Percentiles rank a stretch among this genome's conserved stretches.
These are phyloP conservation scores for Enteromius viviparus DNA, from an alignment of 2,797 vertebrate species.

Conservation along the genomic window DNA sequence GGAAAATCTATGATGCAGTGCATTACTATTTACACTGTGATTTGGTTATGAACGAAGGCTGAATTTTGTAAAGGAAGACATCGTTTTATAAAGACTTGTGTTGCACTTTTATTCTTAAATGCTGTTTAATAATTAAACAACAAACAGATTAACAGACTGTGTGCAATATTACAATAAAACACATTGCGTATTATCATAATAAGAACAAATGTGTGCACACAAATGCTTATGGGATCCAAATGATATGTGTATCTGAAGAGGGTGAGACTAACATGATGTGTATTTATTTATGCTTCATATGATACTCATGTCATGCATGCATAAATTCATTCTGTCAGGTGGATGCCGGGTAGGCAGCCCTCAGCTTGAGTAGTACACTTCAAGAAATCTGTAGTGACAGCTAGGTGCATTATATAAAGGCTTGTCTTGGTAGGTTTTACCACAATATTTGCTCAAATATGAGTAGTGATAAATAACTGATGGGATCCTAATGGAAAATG, in stretches of 20 bases:
- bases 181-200: neutral
- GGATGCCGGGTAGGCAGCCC: slow-evolving; percentile 17
- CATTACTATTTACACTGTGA: slow-evolving; percentile 32
- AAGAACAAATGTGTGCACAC: neutral
- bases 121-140: neutral
- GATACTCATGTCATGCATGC: slow-evolving; percentile 10
- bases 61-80: slow-evolving; percentile 2
- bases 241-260: slow-evolving; percentile 3
- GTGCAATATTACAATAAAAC: neutral
- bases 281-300: slow-evolving; percentile 29
- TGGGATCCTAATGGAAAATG: neutral
- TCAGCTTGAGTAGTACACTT: slow-evolving; percentile 24
- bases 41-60: slow-evolving; percentile 19
- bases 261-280: slow-evolving; percentile 5
- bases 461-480: slow-evolving; percentile 7
- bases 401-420: slow-evolving; percentile 25
- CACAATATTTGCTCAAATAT: slow-evolving; percentile 13
- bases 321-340: slow-evolving; percentile 35
- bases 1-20: slow-evolving; percentile 27
- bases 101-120: neutral
- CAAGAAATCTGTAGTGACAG: slow-evolving; percentile 31
- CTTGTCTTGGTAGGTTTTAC: slow-evolving; percentile 3
- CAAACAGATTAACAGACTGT: neutral
- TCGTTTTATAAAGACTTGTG: slow-evolving; percentile 2
- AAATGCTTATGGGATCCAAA: neutral